Conservation (phyloP, 2,113 vertebrate genomes). For the Emydocephalus ijimae region DNA sequence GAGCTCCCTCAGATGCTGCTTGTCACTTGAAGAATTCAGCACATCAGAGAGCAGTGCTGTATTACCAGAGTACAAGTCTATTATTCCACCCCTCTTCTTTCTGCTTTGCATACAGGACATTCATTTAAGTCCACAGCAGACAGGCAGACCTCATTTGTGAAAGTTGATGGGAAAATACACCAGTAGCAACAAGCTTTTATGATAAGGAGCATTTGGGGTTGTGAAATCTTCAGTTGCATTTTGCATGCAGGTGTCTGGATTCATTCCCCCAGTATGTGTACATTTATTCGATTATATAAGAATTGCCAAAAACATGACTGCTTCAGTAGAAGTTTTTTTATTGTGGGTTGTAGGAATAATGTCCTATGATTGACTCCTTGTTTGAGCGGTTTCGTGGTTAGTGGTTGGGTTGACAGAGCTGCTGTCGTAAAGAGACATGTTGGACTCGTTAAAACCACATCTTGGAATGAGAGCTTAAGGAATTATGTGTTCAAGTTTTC, state of each 20-base stretch:
- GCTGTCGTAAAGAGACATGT: conserved; percentile 2
- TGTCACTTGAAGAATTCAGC: background rate
- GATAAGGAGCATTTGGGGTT: background rate
- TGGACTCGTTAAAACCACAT: background rate
- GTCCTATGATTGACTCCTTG: conserved; percentile 47
- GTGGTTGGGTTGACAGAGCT: conserved; percentile 30
- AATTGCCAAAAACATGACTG: background rate
- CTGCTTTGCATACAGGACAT: background rate
- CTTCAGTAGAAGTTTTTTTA: background rate
- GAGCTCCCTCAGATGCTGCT: background rate
- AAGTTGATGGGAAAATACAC: background rate
- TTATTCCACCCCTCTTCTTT: background rate
- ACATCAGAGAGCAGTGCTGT: background rate
- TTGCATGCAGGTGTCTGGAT: background rate
- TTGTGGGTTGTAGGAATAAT: conserved; percentile 43
- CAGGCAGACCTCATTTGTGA: background rate
- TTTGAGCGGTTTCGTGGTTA: conserved; percentile 2
- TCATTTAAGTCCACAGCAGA: background rate
- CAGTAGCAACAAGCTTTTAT: background rate
- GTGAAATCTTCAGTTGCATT: background rate
- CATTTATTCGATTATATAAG: background rate
- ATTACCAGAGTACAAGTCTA: background rate
- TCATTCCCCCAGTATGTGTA: background rate
- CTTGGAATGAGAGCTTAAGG: background rate
- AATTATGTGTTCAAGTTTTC: background rate